A percentile compares a stretch with the other conserved stretches of the same genome.
Conservation (phyloP, 1,140 invertebrate genomes). For the Polypedilum vanderplanki region DNA sequence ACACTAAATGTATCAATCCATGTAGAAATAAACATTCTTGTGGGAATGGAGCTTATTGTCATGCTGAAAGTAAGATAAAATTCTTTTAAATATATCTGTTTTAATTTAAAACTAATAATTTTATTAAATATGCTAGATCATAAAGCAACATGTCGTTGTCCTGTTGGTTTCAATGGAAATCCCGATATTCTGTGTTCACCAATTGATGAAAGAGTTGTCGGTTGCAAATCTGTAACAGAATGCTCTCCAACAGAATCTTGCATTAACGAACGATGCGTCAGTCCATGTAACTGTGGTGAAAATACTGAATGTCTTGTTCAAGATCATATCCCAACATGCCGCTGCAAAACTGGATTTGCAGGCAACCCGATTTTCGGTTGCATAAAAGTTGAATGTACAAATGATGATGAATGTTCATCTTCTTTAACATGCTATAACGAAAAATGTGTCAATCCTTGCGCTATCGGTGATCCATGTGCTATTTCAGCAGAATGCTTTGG, state of each 20-base stretch:
- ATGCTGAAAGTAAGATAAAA: slow-evolving; percentile 49
- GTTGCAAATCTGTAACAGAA: slow-evolving; percentile 69
- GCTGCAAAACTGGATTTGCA: slow-evolving; percentile 67
- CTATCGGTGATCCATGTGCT: slow-evolving; percentile 69
- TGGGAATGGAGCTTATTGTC: slow-evolving; percentile 68
- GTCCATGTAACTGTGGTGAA: slow-evolving; percentile 75
- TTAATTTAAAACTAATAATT: not conserved
- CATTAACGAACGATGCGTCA: slow-evolving; percentile 66
- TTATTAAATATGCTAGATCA: slow-evolving; percentile 45
- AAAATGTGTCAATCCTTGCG: slow-evolving; percentile 71
- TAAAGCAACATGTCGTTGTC: slow-evolving; percentile 70
- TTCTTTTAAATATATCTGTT: not conserved
- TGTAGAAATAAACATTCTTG: slow-evolving; percentile 62
- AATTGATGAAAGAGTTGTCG: slow-evolving; percentile 51
- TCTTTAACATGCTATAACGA: slow-evolving; percentile 74
- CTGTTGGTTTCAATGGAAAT: slow-evolving; percentile 67
- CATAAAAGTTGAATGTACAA: slow-evolving; percentile 70
- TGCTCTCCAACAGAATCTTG: slow-evolving; percentile 73
- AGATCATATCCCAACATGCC: slow-evolving; percentile 75
- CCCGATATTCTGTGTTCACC: slow-evolving; percentile 63
- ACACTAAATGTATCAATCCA: slow-evolving; percentile 70
- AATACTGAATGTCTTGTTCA: slow-evolving; percentile 71
- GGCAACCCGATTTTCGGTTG: slow-evolving; percentile 78
- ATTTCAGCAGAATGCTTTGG: slow-evolving; percentile 76
- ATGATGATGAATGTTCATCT: slow-evolving; percentile 68